Conservation (phyloP, 1,140 invertebrate genomes). For the Lordiphosa clarofinis region DNA sequence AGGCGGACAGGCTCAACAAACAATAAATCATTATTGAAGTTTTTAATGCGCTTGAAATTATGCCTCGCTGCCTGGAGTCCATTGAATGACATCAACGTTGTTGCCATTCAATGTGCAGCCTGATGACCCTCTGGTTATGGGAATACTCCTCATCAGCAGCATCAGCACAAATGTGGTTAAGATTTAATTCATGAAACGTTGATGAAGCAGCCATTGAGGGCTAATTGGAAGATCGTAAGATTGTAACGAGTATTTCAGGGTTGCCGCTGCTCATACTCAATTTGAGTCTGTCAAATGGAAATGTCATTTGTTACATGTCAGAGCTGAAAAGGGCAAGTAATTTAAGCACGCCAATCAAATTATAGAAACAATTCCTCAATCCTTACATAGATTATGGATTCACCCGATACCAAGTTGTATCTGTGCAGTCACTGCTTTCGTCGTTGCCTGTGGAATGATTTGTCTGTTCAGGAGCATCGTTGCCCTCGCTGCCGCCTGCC, state of each 20-base stretch:
- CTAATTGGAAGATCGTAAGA: too few relatives aligned
- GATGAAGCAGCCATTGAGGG: conserved; percentile 3
- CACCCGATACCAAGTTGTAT: conserved; percentile 15
- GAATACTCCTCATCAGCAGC: not conserved
- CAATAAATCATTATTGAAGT: conserved; percentile 66
- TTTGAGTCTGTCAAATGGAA: too few relatives aligned
- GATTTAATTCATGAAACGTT: conserved; percentile 7
- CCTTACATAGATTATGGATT: not conserved
- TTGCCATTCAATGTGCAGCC: conserved; percentile 10
- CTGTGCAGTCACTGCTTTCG: conserved; percentile 33
- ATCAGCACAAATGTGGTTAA: conserved; percentile 18
- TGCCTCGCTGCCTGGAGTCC: conserved; percentile 26
- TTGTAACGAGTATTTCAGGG: too few relatives aligned
- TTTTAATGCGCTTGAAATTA: conserved; percentile 74
- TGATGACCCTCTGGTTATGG: conserved; percentile 3
- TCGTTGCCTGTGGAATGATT: conserved; percentile 27
- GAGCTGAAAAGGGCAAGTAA: too few relatives aligned
- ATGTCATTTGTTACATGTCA: too few relatives aligned
- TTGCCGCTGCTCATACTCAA: too few relatives aligned
- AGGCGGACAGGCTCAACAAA: conserved; percentile 36
- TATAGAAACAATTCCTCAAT: too few relatives aligned
- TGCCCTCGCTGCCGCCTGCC: conserved; percentile 31
- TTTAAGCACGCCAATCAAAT: too few relatives aligned
- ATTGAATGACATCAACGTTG: conserved; percentile 32
- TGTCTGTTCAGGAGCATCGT: conserved; percentile 39